phyloP scores from a whole-genome alignment of 2,113 vertebrate genomes.

The Excalfactoria chinensis region DNA sequence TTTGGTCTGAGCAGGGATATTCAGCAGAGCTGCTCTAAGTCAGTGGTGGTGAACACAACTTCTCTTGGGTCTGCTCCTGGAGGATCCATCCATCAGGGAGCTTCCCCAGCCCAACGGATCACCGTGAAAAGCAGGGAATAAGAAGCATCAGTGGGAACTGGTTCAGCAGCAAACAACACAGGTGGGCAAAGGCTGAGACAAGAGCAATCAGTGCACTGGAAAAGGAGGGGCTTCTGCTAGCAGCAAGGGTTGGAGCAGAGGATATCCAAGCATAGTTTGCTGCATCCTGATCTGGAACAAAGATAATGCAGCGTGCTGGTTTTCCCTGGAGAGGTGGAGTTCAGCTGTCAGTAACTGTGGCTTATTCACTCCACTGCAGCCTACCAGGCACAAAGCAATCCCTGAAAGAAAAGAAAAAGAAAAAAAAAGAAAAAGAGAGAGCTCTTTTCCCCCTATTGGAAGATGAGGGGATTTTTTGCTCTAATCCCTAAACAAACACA shows the following conservation, averaged over 20 bases:
- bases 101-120: not conserved
- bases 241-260: not conserved
- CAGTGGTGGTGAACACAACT: not conserved
- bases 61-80: not conserved
- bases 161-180: not conserved
- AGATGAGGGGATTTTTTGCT: conserved; percentile 45
- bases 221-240: not conserved
- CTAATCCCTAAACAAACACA: conserved; percentile 48
- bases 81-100: fast-evolving
- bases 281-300: not conserved
- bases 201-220: not conserved
- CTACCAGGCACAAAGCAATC: not conserved
- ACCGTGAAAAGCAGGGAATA: not conserved
- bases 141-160: not conserved
- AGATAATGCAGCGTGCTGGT: not conserved
- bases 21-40: not conserved
- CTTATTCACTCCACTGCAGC: not conserved
- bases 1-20: not conserved
- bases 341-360: not conserved
- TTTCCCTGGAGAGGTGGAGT: not conserved
- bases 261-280: not conserved
- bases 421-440: not conserved
- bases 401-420: not conserved
- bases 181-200: not conserved
- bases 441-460: not conserved